These are phyloP conservation scores for Pogona vitticeps DNA, from an alignment of 2,113 vertebrate genomes.

Conservation along the genomic window DNA sequence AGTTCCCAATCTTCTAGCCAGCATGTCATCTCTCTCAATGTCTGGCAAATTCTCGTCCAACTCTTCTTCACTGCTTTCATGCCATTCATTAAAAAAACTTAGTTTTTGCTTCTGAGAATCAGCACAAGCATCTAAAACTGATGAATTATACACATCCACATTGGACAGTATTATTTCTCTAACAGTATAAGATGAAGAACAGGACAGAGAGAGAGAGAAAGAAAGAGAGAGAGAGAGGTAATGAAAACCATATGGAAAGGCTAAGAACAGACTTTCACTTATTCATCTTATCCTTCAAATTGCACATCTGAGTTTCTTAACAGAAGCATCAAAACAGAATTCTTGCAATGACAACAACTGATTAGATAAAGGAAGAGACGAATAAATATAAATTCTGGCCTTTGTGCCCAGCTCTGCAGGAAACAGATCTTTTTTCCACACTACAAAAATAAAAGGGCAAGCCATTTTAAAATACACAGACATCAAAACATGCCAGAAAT, in stretches of 20 bases:
- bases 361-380: constrained; percentile 34
- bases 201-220: constrained; percentile 26
- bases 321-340: constrained; percentile 24
- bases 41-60: constrained; percentile 65
- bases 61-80: constrained; percentile 61
- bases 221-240: constrained; percentile 27
- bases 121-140: not conserved
- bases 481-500: constrained; percentile 36
- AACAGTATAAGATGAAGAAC: not conserved
- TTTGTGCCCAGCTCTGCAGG: constrained; percentile 14
- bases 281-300: not conserved
- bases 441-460: constrained; percentile 15
- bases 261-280: not conserved
- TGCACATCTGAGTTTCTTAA: constrained; percentile 23
- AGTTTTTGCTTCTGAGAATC: constrained; percentile 44
- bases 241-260: constrained; percentile 24
- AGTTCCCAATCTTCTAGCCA: constrained; percentile 75
- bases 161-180: constrained; percentile 49
- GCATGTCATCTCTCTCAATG: constrained; percentile 82
- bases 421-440: constrained; percentile 20
- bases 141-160: constrained; percentile 45
- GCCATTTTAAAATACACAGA: not conserved
- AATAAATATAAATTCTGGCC: constrained; percentile 36
- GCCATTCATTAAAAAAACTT: constrained; percentile 8
- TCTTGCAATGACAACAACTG: constrained; percentile 5